Evolutionary conservation across 2,888 invertebrate species (phyloP), one percentile per base, ranked within the genome.

Genomic region (Xylocampa areola): DNA sequence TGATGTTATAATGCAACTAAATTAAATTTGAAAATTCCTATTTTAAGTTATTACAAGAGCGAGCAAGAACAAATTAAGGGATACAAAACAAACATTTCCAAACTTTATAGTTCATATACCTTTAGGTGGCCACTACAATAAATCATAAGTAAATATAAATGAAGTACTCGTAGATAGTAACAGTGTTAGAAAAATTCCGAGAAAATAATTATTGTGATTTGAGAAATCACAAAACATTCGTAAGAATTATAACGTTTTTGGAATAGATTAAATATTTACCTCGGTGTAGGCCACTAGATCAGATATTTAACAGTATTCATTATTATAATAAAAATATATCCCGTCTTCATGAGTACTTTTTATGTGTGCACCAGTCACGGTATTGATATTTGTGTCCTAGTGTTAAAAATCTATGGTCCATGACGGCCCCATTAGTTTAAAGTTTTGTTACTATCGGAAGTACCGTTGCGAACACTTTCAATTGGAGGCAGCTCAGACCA

Each of bases 381-480:
- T 17, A 52, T 27, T 45, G 19, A 44, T 58, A 49, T n/a, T n/a
- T n/a, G n/a, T 37, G 37, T 57, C 32, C 50, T 39, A 54, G 25
- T 58, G 51, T 54, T 45, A 27, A 54, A 40, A 21, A 54, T 51
- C 49, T 62, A 62, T 73, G 68, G 50, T 53, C 64, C 75, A 69
- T 78, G 74, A 64, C 81, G 89, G 75, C 88, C 90, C 81, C 86
- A 85, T 87, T 90, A 57, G 52, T 64, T 49, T 37, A 49, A 68
- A 80, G 81, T 78, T 87, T 86, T 82, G 88, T 82, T 84, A 85
- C 83, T 84, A 78, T 87, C 79, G 70, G 75, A 73, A 78, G 83
- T 91, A 89, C 90, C 90, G 91, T 90, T 90, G 82, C 79, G 51
- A 76, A 84, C 80, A 85, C 87, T 89, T 88, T 90, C 88, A 69